Base-by-base conservation (phyloP, 2,888 invertebrate genomes). In the Lasioglossum zephyrum region DNA sequence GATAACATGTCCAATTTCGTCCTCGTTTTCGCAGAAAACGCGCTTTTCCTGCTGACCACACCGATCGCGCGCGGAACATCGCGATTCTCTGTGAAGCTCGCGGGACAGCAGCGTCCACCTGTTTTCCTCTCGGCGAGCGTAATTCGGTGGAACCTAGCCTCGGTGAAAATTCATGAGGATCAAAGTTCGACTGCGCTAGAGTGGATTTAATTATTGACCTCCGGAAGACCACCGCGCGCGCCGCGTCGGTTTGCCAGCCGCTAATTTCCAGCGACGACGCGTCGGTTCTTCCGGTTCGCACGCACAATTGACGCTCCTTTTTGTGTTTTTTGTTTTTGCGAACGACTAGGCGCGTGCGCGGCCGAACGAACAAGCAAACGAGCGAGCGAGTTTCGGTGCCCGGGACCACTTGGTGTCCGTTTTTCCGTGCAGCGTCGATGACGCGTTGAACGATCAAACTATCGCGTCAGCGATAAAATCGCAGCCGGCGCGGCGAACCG, bases 161-260 rank as follows among this genome's bases (percentile, higher is more conserved):
- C 41, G 69, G 76, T 88, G 79, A 84, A 90, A 88, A 89, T 89
- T 89, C 88, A 89, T 80, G 88, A 90, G 81, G 77, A 82, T 84
- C 88, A 86, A 86, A 84, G 81, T 86, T 77, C 81, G 41, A 13
- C 77, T 69, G 53, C 66, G 79, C 49, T 76, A 73, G 76, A 84
- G 85, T 77, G 88, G 78, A 83, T 89, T 88, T 90, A 90, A 89
- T 90, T 90, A 90, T 88, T 88, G 88, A 90, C 80, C 80, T 36
- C 2, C 22, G 57, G 47, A 44, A 69, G 79, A 77, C 77, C 79
- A 31, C 49, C 57, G 39, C 6, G 53, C 0, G 44, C 6, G 53
- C 3, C 57, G n/a, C 57, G 18, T 18, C 18, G 49, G 73, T 53
- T 81, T 57, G 63, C 36, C 49, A 72, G 41, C n/a, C 69, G 69